Evolutionary conservation across 2,888 invertebrate genomes (phyloP), one percentile per base, ranked within the genome.

Genomic region (Melieria picta): DNA sequence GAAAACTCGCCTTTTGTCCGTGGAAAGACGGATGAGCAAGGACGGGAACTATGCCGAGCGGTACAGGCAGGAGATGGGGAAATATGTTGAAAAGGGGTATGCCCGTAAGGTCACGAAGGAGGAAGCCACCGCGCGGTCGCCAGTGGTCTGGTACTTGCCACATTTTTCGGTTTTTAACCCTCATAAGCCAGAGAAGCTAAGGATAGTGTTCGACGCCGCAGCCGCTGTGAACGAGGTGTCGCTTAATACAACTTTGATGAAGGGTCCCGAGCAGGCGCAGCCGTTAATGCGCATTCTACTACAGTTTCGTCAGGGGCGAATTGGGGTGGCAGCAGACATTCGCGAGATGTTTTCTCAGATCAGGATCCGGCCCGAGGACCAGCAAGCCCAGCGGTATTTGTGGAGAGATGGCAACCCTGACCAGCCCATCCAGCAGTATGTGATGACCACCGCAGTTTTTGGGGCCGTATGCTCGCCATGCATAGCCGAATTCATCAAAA

Each of bases 241-340:
- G 1, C 72, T 84, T 0, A 83, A 83, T 47, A 77, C 79, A 30
- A 46, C 65, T 5, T 64, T 83, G 30, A 50, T 80, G 4, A 72
- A 76, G 6, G 81, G 84, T 1, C 80, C 82, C 1, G 81, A 82
- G 58, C 69, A 82, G 0, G 74, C 81, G 3, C 76, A 79, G 45
- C 75, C 79, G 5, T 63, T 83, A 5, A 50, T 77, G 0, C 79
- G 77, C 0, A 78, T 82, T 5, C 30, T 83, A 5, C 74, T 80
- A 70, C 77, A 80, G 10, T 83, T 82, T 66, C 74, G 82, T 47
- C 77, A 79, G 69, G 74, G 75, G 2, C 55, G 48, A 3, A 68
- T 80, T 4, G 82, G 81, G 1, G 72, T 82, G 1, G 79, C 72
- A 4, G 82, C 77, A 0, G 82, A 84, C 66, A 82, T 84, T 45